Base-by-base conservation (phyloP, 2,797 vertebrate genomes). In the Acanthornis magna region DNA sequence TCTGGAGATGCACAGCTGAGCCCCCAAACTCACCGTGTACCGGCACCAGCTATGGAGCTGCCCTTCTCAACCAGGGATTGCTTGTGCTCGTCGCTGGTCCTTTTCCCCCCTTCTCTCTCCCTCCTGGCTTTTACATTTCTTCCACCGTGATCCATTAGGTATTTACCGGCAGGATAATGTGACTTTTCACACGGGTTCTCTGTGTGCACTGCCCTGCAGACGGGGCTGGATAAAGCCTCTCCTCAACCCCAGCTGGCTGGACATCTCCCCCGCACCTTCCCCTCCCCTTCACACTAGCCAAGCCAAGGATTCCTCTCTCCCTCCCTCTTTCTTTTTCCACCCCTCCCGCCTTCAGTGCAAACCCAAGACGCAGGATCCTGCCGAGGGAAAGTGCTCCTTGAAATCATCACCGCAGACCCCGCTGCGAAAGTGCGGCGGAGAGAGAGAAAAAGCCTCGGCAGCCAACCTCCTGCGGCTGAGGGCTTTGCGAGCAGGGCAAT, bases 181-280 rank as follows among this genome's bases (percentile, higher is more conserved):
- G 96, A 98, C 96, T 99, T 99, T 98, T 99, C 98, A 97, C 98
- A 98, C 97, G 76, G 85, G 91, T 88, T 96, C 97, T 98, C 96
- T 96, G 98, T 96, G 95, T 97, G 98, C 96, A 92, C 95, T 94
- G 97, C 97, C 97, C 96, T 93, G 97, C 89, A 97, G 97, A 96
- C 97, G 94, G 97, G 98, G 95, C 97, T 95, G 96, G 97, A 97
- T 97, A 97, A 97, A 98, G 97, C 97, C 97, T 97, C 98, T 97
- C 96, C 96, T 95, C 95, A 96, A 88, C 85, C 96, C 93, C 96
- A 96, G 91, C 93, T 90, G 96, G 94, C 96, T 79, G 80, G 96
- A 96, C 95, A 85, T 83, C 68, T 95, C 88, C 94, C 92, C 86
- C 93, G 89, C 79, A 72, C 57, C 76, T 88, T 91, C 93, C 93